Evolutionary conservation across 2,113 vertebrate species (phyloP), one percentile per base, ranked within the genome.

Genomic region (Neolamprologus ventralis): DNA sequence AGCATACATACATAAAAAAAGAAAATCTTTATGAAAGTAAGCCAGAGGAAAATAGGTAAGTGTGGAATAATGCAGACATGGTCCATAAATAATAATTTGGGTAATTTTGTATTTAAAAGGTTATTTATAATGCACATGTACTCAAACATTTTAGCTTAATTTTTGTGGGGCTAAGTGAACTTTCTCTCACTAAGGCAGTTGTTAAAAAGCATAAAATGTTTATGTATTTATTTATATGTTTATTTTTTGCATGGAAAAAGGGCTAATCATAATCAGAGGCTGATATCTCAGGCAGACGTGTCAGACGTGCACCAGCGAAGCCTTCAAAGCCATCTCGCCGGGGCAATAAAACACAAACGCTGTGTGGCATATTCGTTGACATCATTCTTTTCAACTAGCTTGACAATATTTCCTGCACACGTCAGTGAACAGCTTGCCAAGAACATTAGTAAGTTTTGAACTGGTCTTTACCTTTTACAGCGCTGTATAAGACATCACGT

Each of bases 361-460:
- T 91, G 92, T 92, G 93, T 88, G 89, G 89, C 86, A 88, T 55
- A 57, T 81, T 81, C 57, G 78, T 89, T 92, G 84, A 94, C 89
- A 93, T 94, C 88, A 91, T 63, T 91, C 80, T 83, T 87, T 90
- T 92, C 84, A 87, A 85, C 91, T 82, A 75, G 79, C 68, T 55
- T 82, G 63, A 92, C 85, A 60, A 73, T 87, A 85, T 94, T 93
- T 92, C 89, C 87, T 92, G 88, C 92, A 89, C 63, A 92, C 86
- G 81, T 90, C 83, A 90, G 90, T 79, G 53, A 85, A 47, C 53
- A 23, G 75, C 63, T 65, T 88, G 89, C 94, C 94, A 94, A 94
- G 89, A 91, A 90, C 87, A 93, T 89, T 88, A 95, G 33, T 84
- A 81, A 26, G 65, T 73, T 88, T 90, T 89, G 89, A 90, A 35